Conservation (phyloP, 1,140 invertebrate genomes). For the Zaprionus nigranus region DNA sequence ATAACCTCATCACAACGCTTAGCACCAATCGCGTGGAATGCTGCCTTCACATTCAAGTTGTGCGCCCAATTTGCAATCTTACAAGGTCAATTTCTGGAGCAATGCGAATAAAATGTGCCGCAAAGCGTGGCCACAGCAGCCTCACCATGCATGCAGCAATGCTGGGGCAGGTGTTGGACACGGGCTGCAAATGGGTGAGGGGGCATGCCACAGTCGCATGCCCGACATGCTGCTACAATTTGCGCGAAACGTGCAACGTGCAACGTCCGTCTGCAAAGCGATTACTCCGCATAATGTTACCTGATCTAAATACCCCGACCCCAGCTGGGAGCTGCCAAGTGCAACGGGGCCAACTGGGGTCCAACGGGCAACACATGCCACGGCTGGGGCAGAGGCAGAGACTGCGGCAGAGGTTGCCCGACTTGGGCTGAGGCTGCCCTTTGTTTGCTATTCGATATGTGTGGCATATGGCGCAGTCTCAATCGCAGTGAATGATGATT, state of each 20-base stretch:
- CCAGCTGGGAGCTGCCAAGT: conserved; percentile 9
- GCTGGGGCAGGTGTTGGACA: neutral
- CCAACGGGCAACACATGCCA: conserved; percentile 39
- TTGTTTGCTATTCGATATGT: conserved; percentile 39
- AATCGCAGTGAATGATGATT: conserved; percentile 24
- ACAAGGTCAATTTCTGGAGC: conserved; percentile 48
- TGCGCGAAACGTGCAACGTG: conserved; percentile 74
- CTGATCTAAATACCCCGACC: conserved; percentile 62
- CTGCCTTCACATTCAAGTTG: conserved; percentile 4
- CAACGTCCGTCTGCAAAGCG: conserved; percentile 51
- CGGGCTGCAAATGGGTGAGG: neutral
- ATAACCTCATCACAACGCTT: neutral
- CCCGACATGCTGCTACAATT: conserved; percentile 54
- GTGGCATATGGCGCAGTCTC: conserved; percentile 54
- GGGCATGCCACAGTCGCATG: conserved; percentile 38
- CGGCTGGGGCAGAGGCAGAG: neutral
- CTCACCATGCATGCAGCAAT: conserved; percentile 26
- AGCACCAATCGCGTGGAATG: neutral
- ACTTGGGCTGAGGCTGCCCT: neutral
- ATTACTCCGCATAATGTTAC: conserved; percentile 62
- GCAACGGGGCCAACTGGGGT: neutral
- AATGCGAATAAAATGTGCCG: conserved; percentile 37
- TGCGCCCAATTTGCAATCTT: conserved; percentile 36
- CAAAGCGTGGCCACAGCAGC: conserved; percentile 42
- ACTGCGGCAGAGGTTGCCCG: neutral